Conservation (phyloP, 2,888 invertebrate species). For the Cataglyphis livida region DNA sequence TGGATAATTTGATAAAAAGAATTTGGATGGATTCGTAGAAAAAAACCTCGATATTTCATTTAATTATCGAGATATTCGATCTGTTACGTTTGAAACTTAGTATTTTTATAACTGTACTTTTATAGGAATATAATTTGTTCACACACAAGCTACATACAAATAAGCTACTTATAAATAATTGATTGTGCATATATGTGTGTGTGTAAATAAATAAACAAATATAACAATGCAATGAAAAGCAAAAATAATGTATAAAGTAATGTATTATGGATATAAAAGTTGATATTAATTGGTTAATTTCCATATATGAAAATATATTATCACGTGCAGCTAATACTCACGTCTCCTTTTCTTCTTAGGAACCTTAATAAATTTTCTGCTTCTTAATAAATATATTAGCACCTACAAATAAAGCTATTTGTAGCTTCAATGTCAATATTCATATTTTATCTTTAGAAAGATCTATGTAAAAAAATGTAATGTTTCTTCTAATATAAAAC, state of each 20-base stretch:
- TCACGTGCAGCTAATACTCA: slow-evolving; percentile 70
- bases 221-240: neutral
- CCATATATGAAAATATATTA: slow-evolving; percentile 32
- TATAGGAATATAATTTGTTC: neutral
- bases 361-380: slow-evolving; percentile 78
- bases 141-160: slow-evolving; percentile 1
- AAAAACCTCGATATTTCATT: too few relatives aligned
- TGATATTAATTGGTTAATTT: slow-evolving; percentile 43
- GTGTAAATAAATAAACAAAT: neutral
- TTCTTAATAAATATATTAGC: slow-evolving; percentile 78
- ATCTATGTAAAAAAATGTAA: neutral
- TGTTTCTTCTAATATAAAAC: neutral
- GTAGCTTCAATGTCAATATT: slow-evolving; percentile 56
- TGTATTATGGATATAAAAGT: slow-evolving; percentile 9
- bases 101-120: too few relatives aligned
- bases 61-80: too few relatives aligned
- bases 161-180: neutral
- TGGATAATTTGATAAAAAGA: too few relatives aligned
- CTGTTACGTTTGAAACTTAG: too few relatives aligned
- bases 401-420: slow-evolving; percentile 78
- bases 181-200: neutral
- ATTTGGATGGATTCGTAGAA: too few relatives aligned
- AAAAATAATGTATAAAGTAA: slow-evolving; percentile 13
- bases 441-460: slow-evolving; percentile 17
- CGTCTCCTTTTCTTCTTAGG: slow-evolving; percentile 71